A percentile compares a stretch with the other conserved stretches of the same genome.
Evolutionary conservation across 2,888 invertebrate genomes (phyloP).

Genomic region (Hedya salicella): DNA sequence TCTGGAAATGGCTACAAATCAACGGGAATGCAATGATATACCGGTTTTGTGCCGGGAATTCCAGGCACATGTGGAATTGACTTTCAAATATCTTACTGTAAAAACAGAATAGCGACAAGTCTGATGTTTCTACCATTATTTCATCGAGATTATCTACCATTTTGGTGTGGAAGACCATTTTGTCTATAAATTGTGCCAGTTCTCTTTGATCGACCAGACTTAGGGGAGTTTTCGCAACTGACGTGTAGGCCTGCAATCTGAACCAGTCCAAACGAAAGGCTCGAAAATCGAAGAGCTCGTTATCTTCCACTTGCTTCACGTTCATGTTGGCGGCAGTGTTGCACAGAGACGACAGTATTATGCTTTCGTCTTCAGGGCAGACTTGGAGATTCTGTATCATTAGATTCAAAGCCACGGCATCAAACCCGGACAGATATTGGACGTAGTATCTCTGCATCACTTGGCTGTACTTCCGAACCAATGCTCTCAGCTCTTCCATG

Average conservation of each 20-base stretch:
- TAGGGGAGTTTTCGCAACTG: conserved; percentile 91
- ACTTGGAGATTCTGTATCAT: conserved; percentile 93
- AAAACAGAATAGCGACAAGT: conserved; percentile 98
- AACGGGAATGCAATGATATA: conserved; percentile 99
- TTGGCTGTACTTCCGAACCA: conserved; percentile 98
- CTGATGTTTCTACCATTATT: conserved; percentile 97
- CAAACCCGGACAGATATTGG: conserved; percentile 98
- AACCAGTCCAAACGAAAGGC: conserved; percentile 99
- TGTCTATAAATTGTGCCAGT: conserved; percentile 96
- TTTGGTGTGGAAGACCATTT: conserved; percentile 97
- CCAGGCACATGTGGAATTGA: conserved; percentile 99
- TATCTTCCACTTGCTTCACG: conserved; percentile 98
- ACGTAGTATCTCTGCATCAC: conserved; percentile 99
- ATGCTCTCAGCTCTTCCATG: conserved; percentile 97
- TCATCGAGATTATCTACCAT: conserved; percentile 99
- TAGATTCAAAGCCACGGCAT: conserved; percentile 95
- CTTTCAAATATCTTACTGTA: conserved; percentile 98
- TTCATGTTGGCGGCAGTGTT: conserved; percentile 93
- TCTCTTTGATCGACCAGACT: conserved; percentile 93
- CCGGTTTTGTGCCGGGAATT: conserved; percentile 99
- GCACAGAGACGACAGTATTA: conserved; percentile 96
- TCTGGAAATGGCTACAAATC: conserved; percentile 99
- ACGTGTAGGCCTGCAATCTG: conserved; percentile 96
- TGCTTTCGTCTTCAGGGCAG: conserved; percentile 97
- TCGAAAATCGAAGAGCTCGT: conserved; percentile 97